Base-by-base conservation (phyloP, 2,888 invertebrate genomes). In the Heliothis peltigera region DNA sequence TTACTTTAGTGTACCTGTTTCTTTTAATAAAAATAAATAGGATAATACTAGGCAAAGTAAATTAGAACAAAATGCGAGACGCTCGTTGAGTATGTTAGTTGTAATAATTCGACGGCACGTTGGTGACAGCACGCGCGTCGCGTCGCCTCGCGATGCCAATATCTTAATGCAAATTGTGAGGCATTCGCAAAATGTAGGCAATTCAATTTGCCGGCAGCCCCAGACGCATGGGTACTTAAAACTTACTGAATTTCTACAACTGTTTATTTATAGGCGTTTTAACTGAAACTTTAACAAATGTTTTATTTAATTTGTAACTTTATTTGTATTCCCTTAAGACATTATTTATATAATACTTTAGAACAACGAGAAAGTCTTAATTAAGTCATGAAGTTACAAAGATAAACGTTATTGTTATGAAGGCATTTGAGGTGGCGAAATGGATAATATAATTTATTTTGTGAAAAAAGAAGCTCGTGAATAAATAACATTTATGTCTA, bases 111-210 rank as follows among this genome's bases (percentile, higher is more conserved):
- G 32, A 22, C 21, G 19, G 17, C 21, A 70, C 55, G 43, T 15
- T 46, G 12, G 19, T 54, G 51, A 47, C 43, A n/a, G 39, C 60
- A 55, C 47, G 35, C 57, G 44, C 28, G 28, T 10, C 28, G 28
- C 32, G 28, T 28, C 28, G 32, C 32, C 3, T 52, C 32, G 21
- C 43, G 32, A 64, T 64, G 44, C 49, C 39, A 58, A 65, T 65
- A 66, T 65, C 77, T 77, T 61, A 65, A 77, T 72, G 73, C 73
- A 73, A 73, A 77, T 71, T 55, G 73, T 42, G 51, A 54, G 72
- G 21, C 65, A 61, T 65, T 72, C 44, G 55, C 55, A 60, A 77
- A 77, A 66, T 72, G 59, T 55, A 46, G 58, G 77, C 54, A 77
- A 74, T 73, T 73, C 77, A 74, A 74, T 74, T 74, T 74, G 43